Evolutionary conservation across 2,797 vertebrate species (phyloP).

Genomic region (Sebastes iracundus): DNA sequence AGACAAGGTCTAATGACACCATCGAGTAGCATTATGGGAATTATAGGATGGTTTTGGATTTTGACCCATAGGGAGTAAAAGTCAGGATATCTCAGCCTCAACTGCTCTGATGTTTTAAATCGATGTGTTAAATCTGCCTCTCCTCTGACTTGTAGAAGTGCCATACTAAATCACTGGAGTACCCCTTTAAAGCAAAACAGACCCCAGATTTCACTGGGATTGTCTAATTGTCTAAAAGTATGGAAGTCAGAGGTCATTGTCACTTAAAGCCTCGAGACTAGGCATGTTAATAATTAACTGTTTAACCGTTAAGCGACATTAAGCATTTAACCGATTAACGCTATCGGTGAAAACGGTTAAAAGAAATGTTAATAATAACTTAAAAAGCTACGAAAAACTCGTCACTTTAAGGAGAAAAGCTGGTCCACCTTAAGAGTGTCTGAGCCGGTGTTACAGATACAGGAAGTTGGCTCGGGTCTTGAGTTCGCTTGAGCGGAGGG

Average conservation of each 20-base stretch:
- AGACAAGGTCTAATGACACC: neutral
- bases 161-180: neutral
- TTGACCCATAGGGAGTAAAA: neutral
- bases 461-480: no score
- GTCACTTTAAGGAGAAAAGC: no score
- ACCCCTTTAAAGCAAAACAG: neutral
- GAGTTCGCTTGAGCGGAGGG: no score
- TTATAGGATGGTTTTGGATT: neutral
- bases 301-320: no score
- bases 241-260: neutral
- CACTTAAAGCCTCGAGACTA: neutral
- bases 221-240: neutral
- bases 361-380: no score
- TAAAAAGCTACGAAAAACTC: no score
- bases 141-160: neutral
- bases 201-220: neutral
- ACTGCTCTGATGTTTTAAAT: neutral
- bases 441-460: no score
- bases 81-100: neutral
- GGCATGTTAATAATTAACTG: no score
- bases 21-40: neutral
- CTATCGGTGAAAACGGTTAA: no score
- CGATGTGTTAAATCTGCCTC: neutral
- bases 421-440: no score
- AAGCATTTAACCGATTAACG: no score